Evolutionary conservation across 37 sponge, comb jelly and placozoan genomes (phyloP), one percentile per base, ranked within the genome.

Genomic region (Halisarca cf. caerulea): DNA sequence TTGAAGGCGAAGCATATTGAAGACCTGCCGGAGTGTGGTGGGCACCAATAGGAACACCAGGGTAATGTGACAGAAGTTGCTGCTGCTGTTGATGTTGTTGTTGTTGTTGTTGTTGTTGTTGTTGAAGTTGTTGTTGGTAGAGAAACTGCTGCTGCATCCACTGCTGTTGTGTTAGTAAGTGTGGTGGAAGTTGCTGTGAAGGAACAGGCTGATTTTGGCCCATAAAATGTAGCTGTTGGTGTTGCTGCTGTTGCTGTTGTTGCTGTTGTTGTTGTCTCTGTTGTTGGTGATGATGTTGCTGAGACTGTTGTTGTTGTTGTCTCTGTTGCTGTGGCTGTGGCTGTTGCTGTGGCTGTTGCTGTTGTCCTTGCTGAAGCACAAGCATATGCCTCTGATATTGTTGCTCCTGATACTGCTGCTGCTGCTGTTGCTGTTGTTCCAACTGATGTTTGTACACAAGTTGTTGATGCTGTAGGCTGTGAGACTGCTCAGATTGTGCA

Each of bases 101-200:
- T 30, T 64, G 72, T 17, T 74, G 27, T 8, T 34, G 77, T 74
- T 79, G 45, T 15, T 40, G 40, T 68, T 64, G 70, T 28, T 66
- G 71, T 9, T 58, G 66, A n/a, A 47, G 71, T 51, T 25, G 24
- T 21, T 64, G 36, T 30, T 64, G 72, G 20, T 83, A 68, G 2
- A 15, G 58, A 18, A 75, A 62, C 35, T 85, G 85, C 25, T 58
- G 85, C 15, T 78, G 69, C 20, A 86, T 35, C 32, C 78, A 51
- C 60, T 86, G 81, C 43, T 86, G 81, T 34, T 80, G 81, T 42
- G 41, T 36, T 38, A 80, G 81, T 37, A 57, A 32, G 30, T 85
- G 85, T 33, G 61, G 80, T 21, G 66, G 79, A 58, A 69, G 33
- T 9, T 39, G 61, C 53, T 77, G 79, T 20, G 34, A 25, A n/a